These are phyloP conservation scores for Pelodytes ibericus DNA, from an alignment of 2,797 vertebrate species.

Conservation along the genomic window DNA sequence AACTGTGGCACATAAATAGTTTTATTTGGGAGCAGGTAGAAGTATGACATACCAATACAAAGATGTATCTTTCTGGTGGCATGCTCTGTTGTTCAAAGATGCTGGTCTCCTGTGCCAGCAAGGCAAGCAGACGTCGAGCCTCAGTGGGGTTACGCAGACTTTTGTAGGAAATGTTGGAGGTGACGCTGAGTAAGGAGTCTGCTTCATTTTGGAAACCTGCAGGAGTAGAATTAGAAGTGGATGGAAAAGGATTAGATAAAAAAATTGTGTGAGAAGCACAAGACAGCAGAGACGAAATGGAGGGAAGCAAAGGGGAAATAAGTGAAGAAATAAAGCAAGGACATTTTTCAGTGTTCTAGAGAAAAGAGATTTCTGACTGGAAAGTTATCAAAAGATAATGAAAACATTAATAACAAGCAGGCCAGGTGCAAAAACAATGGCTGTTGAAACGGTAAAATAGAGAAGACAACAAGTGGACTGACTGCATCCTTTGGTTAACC, in stretches of 20 bases:
- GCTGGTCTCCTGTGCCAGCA: conserved; percentile 75
- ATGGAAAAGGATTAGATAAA: background rate
- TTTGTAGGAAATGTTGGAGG: conserved; percentile 72
- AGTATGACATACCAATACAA: conserved; percentile 75
- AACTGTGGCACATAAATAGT: too few relatives aligned
- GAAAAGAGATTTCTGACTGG: too few relatives aligned
- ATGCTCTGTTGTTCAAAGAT: conserved; percentile 71
- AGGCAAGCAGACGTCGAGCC: conserved; percentile 70
- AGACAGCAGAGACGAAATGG: too few relatives aligned
- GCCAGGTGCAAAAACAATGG: too few relatives aligned
- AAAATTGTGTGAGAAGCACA: background rate
- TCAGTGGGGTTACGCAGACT: conserved; percentile 74
- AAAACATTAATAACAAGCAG: too few relatives aligned
- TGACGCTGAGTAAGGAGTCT: conserved; percentile 76
- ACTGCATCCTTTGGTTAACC: too few relatives aligned
- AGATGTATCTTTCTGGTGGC: conserved; percentile 82
- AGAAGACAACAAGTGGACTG: too few relatives aligned
- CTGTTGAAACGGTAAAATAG: too few relatives aligned
- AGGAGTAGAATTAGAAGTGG: background rate
- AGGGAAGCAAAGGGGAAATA: background rate
- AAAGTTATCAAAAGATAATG: too few relatives aligned
- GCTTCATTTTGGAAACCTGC: conserved; percentile 82
- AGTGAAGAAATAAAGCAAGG: background rate
- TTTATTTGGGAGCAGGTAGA: too few relatives aligned
- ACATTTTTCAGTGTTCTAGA: too few relatives aligned